Percentiles rank a stretch among this genome's conserved stretches.
These are phyloP conservation scores for Nephrotoma flavescens DNA, from an alignment of 2,888 invertebrate species.

Conservation along the genomic window DNA sequence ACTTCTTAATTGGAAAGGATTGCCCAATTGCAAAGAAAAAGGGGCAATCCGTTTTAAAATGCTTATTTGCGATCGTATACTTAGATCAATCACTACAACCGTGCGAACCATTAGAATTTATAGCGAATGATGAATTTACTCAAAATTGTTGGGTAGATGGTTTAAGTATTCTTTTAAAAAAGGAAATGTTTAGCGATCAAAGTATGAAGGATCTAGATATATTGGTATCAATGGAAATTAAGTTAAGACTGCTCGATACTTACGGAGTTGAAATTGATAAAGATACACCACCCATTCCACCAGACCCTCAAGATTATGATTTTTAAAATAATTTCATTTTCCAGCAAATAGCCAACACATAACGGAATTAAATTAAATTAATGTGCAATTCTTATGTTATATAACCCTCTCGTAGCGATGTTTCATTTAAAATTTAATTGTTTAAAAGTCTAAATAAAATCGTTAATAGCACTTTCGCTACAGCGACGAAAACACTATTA, in stretches of 20 bases:
- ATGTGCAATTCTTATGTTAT: neutral
- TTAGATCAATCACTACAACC: constrained; percentile 71
- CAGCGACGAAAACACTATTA: neutral
- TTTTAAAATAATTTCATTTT: constrained; percentile 31
- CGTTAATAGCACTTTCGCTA: neutral
- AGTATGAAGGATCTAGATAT: constrained; percentile 82
- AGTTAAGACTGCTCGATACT: constrained; percentile 79
- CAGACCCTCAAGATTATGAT: constrained; percentile 84
- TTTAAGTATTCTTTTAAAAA: constrained; percentile 77
- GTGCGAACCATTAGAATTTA: constrained; percentile 54
- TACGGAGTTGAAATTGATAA: constrained; percentile 91
- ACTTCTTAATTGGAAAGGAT: constrained; percentile 73
- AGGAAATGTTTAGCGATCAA: constrained; percentile 77
- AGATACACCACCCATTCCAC: constrained; percentile 81
- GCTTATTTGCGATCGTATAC: constrained; percentile 68
- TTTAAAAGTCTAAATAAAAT: neutral
- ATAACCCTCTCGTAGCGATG: neutral
- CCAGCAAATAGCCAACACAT: no score
- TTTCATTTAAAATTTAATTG: neutral
- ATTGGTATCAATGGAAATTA: constrained; percentile 90
- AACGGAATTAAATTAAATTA: no score
- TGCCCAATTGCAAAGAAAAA: constrained; percentile 89
- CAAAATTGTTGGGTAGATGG: constrained; percentile 95
- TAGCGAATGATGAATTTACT: constrained; percentile 76
- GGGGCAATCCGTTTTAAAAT: constrained; percentile 43